Base-by-base conservation (phyloP, 1,140 invertebrate species). In the Hesperophylax magnus region DNA sequence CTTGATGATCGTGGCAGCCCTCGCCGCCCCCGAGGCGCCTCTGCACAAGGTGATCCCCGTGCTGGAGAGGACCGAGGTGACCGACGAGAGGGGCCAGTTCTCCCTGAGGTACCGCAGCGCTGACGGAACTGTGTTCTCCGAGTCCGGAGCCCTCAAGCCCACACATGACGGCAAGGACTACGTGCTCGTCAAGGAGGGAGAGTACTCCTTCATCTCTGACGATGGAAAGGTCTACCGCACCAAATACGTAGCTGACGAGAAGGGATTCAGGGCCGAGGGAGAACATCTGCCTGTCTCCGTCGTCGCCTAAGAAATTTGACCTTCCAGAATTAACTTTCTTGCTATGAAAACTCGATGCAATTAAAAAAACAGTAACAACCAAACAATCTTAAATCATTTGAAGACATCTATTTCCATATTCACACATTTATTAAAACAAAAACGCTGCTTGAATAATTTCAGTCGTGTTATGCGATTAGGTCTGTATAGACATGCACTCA, bases 281-380 rank as follows among this genome's bases (percentile, higher is more conserved):
- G 86, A 85, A 11, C 87, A 87, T 83, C 82, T 89, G 18, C 88
- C 88, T 9, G 78, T 80, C n/a, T 78, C 78, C 34, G 82, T 83
- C 24, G 79, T 80, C 24, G 82, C 82, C 17, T 83, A 80, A 80
- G 39, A 47, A 14, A 34, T 34, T 14, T 11, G 39, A 47, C 39
- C 39, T 47, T 9, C 9, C 11, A 1, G 39, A 14, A 47, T 47
- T 47, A 47, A 14, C 11, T 47, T 47, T 47, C 39, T 0, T 14
- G 39, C 14, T 47, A 11, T 47, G 11, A 47, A 47, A 47, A 47
- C 39, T 39, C 8, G 34, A 1, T 47, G 11, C n/a, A 47, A 0
- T 1, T 11, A 47, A 47, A 14, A 47, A 47, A 47, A 34, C 11
- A 47, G 39, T 14, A 1, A 47, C 39, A 47, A 47, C 11, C 0